Base-by-base conservation (phyloP, 2,797 vertebrate genomes). In the Macropodus opercularis region DNA sequence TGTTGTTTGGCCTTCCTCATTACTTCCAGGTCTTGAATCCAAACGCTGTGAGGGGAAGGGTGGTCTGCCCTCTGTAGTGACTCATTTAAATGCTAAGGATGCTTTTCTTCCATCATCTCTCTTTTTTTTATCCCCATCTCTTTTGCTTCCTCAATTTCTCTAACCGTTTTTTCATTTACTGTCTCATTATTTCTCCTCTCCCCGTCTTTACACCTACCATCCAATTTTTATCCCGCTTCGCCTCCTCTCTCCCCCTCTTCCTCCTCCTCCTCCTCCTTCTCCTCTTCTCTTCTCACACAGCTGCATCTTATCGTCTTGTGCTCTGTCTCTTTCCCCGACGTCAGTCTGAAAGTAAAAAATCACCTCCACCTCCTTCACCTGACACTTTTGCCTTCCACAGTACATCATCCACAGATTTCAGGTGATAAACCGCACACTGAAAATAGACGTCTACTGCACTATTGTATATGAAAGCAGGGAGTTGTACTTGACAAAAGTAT, bases 11-110 rank as follows among this genome's bases (percentile, higher is more conserved):
- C 74, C 72, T 47, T 78, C 67, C 69, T 83, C 77, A 73, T 89
- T 87, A 87, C 83, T 80, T 83, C 69, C 84, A 88, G 77, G 77
- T 84, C 79, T 65, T 62, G 63, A 79, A 84, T 90, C 74, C 52
- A 56, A 82, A 80, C 39, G 70, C 69, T 69, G 65, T 18, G 1
- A 75, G 62, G 62, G 54, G 51, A 75, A 75, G 66, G 69, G 67
- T 71, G 63, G 22, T 44, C 63, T 81, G 83, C 70, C 75, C 84
- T 82, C 80, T 62, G 75, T 27, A 66, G 19, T 79, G 77, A 80
- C 82, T 87, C 81, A 84, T 87, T 88, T 84, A 84, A 80, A 87
- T 86, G 73, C 79, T 75, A 74, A 69, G 59, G 80, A 83, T 69
- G 61, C 58, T 75, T 70, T 67, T 72, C 77, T 76, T 43, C 38